Evolutionary conservation across 2,797 vertebrate genomes (phyloP).

Genomic region (Agapornis canus): DNA sequence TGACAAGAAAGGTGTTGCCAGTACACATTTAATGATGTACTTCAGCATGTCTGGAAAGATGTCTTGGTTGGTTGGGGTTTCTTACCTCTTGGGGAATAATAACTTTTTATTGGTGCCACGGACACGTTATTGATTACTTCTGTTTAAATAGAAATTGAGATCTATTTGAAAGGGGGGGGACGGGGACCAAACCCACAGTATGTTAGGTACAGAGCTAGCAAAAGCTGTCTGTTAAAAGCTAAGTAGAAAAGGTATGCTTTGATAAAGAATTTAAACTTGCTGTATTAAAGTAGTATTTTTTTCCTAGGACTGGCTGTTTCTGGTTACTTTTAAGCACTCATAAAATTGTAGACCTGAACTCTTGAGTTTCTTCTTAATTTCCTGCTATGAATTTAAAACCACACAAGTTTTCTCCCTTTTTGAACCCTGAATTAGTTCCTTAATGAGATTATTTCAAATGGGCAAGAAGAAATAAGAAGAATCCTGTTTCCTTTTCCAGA

Average conservation of each 20-base stretch:
- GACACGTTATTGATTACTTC: not conserved
- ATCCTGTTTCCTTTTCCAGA: not conserved
- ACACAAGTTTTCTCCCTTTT: not conserved
- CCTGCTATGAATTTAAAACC: not conserved
- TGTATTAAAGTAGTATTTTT: not conserved
- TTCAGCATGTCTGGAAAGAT: not conserved
- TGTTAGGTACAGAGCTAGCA: not conserved
- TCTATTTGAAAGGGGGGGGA: not conserved
- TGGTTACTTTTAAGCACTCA: not conserved
- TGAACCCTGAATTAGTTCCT: not conserved
- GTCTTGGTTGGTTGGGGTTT: not conserved
- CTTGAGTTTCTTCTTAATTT: not conserved
- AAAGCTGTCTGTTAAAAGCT: not conserved
- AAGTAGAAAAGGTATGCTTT: not conserved
- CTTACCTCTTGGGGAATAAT: not conserved
- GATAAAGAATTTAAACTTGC: not conserved
- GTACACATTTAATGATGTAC: not conserved
- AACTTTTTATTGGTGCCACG: not conserved
- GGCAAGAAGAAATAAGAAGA: not conserved
- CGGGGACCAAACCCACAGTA: not conserved
- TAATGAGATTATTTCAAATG: not conserved
- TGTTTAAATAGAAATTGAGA: constrained; percentile 1
- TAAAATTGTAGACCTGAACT: not conserved
- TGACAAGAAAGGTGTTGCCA: not conserved
- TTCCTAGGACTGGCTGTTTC: not conserved